A percentile compares a stretch with the other conserved stretches of the same genome.
These are phyloP conservation scores for Corticium candelabrum DNA, from an alignment of 37 sponge, comb jelly and placozoan species.

Conservation along the genomic window DNA sequence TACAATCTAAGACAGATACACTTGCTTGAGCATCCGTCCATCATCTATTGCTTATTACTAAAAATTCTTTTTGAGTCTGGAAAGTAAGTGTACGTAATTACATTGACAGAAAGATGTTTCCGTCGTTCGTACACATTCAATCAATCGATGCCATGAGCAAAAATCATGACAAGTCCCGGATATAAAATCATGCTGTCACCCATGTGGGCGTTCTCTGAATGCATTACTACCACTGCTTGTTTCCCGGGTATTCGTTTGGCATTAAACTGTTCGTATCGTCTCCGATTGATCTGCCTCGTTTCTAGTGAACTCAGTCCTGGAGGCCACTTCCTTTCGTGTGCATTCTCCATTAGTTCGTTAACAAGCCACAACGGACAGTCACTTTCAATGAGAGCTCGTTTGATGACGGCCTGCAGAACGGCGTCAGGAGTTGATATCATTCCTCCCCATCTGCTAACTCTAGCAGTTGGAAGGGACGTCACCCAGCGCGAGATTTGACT, in stretches of 20 bases:
- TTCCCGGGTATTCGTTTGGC: slow-evolving; percentile 85
- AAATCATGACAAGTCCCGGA: slow-evolving; percentile 92
- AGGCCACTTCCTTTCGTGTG: slow-evolving; percentile 94
- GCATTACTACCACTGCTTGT: slow-evolving; percentile 93
- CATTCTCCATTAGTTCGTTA: slow-evolving; percentile 77
- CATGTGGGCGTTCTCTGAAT: slow-evolving; percentile 94
- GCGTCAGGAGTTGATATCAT: slow-evolving; percentile 95
- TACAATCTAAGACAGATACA: too few relatives aligned
- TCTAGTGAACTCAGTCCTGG: slow-evolving; percentile 84
- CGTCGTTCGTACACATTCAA: neutral
- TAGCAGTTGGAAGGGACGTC: slow-evolving; percentile 44
- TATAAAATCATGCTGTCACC: slow-evolving; percentile 68
- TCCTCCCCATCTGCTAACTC: slow-evolving; percentile 87
- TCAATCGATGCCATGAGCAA: slow-evolving; percentile 96
- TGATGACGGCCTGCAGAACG: slow-evolving; percentile 81
- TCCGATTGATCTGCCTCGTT: slow-evolving; percentile 81
- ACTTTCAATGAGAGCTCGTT: slow-evolving; percentile 68
- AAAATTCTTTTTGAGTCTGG: too few relatives aligned
- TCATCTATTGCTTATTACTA: too few relatives aligned
- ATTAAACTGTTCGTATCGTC: slow-evolving; percentile 82
- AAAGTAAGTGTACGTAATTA: too few relatives aligned
- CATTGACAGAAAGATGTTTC: neutral
- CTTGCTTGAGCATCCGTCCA: too few relatives aligned
- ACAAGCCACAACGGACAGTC: slow-evolving; percentile 75
- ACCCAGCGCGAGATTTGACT: slow-evolving; percentile 62